These are phyloP conservation scores for Oreotrochilus melanogaster DNA, from an alignment of 2,113 vertebrate genomes.

Conservation along the genomic window DNA sequence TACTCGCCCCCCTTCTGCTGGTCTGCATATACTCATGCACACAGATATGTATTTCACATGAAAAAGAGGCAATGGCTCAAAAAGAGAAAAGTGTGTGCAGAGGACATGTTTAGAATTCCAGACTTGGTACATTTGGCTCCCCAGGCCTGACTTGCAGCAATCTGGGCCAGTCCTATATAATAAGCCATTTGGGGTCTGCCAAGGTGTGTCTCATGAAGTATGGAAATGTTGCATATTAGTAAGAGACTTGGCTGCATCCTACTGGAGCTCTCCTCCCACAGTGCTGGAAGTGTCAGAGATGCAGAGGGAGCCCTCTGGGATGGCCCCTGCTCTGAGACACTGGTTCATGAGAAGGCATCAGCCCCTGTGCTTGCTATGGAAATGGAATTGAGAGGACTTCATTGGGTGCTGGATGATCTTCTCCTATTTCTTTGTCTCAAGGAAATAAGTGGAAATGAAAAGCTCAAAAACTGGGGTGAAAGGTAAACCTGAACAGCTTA, in stretches of 20 bases:
- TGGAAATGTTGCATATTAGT: not conserved
- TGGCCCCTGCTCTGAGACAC: not conserved
- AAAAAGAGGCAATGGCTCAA: not conserved
- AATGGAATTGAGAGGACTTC: not conserved
- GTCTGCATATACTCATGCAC: not conserved
- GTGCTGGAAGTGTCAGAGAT: not conserved
- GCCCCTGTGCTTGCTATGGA: not conserved
- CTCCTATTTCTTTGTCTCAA: not conserved
- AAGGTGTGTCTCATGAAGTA: not conserved
- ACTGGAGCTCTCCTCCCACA: not conserved
- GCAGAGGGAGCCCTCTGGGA: not conserved
- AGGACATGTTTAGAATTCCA: not conserved
- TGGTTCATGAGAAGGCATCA: not conserved
- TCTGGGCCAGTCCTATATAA: not conserved
- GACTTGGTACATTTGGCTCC: not conserved
- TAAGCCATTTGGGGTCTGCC: not conserved
- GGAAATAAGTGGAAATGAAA: not conserved
- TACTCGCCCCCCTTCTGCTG: not conserved
- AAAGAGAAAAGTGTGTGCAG: not conserved
- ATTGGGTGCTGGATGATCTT: not conserved
- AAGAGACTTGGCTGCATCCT: not conserved
- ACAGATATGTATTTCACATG: not conserved
- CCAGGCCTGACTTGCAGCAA: fast-evolving
- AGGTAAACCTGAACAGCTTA: not conserved
- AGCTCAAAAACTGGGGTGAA: not conserved